phyloP scores from a whole-genome alignment of 2,888 invertebrate genomes.

The Scotopteryx bipunctaria region DNA sequence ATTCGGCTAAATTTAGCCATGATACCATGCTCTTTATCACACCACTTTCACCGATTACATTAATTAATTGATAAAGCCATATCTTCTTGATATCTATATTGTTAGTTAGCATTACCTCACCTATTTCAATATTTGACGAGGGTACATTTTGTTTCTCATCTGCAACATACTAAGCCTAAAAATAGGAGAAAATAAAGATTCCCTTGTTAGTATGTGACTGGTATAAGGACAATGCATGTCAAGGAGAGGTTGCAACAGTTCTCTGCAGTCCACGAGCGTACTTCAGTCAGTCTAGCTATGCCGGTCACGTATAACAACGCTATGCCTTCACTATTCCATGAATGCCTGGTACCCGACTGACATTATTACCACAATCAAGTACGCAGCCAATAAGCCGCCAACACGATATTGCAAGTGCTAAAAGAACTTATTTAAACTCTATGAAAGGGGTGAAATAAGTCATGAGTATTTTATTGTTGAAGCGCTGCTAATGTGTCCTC shows the following conservation, averaged over 20 bases:
- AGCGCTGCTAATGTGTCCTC: background rate
- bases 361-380: slow-evolving; percentile 56
- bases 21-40: no score
- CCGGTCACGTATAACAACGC: slow-evolving; percentile 55
- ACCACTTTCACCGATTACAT: no score
- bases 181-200: slow-evolving; percentile 1
- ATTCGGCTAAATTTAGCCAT: no score
- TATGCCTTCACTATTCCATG: slow-evolving; percentile 49
- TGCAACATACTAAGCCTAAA: background rate
- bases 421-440: background rate
- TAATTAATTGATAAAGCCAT: no score
- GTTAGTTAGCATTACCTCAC: no score
- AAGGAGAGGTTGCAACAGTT: slow-evolving; percentile 46
- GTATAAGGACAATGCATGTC: slow-evolving; percentile 22
- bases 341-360: slow-evolving; percentile 41
- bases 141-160: background rate
- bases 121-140: no score
- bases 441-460: background rate
- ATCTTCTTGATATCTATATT: no score
- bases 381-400: slow-evolving; percentile 44
- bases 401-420: background rate
- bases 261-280: slow-evolving; percentile 43
- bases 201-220: slow-evolving; percentile 15
- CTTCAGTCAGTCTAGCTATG: slow-evolving; percentile 42
- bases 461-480: background rate